Evolutionary conservation across 92 coral and sea anemone genomes (phyloP).

Genomic region (Meandrina meandrites): DNA sequence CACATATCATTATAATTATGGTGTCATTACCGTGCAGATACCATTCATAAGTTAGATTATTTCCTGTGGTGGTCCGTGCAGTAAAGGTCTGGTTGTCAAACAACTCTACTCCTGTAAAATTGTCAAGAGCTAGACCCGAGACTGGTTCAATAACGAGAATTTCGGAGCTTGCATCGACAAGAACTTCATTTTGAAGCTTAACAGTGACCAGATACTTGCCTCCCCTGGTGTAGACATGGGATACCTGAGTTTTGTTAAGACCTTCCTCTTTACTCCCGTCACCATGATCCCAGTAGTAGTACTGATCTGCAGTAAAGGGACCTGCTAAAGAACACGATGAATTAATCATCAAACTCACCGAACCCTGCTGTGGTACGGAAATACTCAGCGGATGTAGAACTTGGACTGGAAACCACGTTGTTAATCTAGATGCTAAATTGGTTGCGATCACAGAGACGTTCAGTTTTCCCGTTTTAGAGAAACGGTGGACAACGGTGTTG

Average conservation of each 20-base stretch:
- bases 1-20: constrained; percentile 47
- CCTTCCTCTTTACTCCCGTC: constrained; percentile 60
- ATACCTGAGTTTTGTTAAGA: constrained; percentile 25
- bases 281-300: constrained; percentile 73
- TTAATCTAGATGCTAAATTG: constrained; percentile 55
- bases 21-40: constrained; percentile 37
- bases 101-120: constrained; percentile 71
- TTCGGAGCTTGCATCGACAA: constrained; percentile 27
- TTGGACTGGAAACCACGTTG: constrained; percentile 43
- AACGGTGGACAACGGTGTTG: constrained; percentile 40
- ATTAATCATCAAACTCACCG: constrained; percentile 5
- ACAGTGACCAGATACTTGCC: constrained; percentile 59
- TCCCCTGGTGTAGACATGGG: constrained; percentile 64
- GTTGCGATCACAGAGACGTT: constrained; percentile 75
- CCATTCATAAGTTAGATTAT: constrained; percentile 84
- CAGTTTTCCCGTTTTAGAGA: constrained; percentile 42
- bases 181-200: constrained; percentile 19
- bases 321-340: constrained; percentile 52
- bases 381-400: constrained; percentile 61
- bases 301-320: constrained; percentile 25
- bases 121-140: constrained; percentile 56
- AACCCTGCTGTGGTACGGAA: constrained; percentile 47
- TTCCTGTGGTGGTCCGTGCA: constrained; percentile 70
- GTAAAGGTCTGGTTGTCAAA: constrained; percentile 59
- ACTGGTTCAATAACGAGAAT: constrained; percentile 74